Evolutionary conservation across 1,140 invertebrate genomes (phyloP).

Genomic region (Diorhabda elongata): DNA sequence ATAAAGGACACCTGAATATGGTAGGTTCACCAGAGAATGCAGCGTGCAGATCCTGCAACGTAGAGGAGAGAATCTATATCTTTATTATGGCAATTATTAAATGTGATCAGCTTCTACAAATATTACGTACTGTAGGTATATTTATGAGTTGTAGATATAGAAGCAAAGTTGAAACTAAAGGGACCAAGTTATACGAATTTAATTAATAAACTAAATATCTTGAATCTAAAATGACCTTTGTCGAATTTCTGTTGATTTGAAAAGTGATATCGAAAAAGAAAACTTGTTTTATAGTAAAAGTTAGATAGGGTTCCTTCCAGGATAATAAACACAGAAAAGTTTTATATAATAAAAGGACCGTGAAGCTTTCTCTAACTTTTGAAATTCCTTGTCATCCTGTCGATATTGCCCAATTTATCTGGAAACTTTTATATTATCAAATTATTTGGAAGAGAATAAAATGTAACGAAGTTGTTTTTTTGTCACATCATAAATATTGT

Average conservation of each 20-base stretch:
- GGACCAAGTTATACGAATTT: too few relatives aligned
- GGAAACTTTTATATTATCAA: constrained; percentile 4
- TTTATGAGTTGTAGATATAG: too few relatives aligned
- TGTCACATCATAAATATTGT: constrained; percentile 3
- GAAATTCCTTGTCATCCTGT: constrained; percentile 3
- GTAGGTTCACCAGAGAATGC: too few relatives aligned
- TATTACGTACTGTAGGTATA: too few relatives aligned
- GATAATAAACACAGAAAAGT: constrained; percentile 10
- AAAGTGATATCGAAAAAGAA: constrained; percentile 17
- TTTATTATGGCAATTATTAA: too few relatives aligned
- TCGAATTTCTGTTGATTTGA: constrained; percentile 9
- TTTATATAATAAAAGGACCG: constrained; percentile 11
- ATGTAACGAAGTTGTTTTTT: not conserved
- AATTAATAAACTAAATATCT: too few relatives aligned
- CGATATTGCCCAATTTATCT: constrained; percentile 8
- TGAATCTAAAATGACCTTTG: not conserved
- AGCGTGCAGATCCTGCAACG: too few relatives aligned
- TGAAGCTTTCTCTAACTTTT: constrained; percentile 3
- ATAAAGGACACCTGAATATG: too few relatives aligned
- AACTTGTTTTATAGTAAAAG: constrained; percentile 12
- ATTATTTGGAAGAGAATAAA: constrained; percentile 3
- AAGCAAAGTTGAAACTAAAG: too few relatives aligned
- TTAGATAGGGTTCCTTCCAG: constrained; percentile 7
- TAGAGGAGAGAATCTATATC: too few relatives aligned
- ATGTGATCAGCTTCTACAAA: too few relatives aligned